Percentiles rank a stretch among this genome's conserved stretches.
These are phyloP conservation scores for Troglohyphantes excavatus DNA, from an alignment of 2,888 invertebrate species.

Conservation along the genomic window DNA sequence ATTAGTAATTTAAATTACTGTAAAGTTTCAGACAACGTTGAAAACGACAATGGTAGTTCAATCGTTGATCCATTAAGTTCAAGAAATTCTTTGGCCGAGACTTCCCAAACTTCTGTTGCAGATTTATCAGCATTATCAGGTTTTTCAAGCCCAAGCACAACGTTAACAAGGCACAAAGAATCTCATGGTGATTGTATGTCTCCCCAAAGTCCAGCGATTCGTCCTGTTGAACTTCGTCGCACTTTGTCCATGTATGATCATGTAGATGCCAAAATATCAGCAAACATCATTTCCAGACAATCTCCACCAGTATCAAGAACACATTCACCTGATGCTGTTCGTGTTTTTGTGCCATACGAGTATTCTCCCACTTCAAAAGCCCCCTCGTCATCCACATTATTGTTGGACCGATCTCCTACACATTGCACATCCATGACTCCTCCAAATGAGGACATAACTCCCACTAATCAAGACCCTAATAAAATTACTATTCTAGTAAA, in stretches of 20 bases:
- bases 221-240: slow-evolving; percentile 76
- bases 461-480: slow-evolving; percentile 85
- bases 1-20: slow-evolving; percentile 50
- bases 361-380: slow-evolving; percentile 71
- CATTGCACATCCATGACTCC: slow-evolving; percentile 74
- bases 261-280: slow-evolving; percentile 78
- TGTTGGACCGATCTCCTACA: slow-evolving; percentile 68
- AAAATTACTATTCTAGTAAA: slow-evolving; percentile 88
- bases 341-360: slow-evolving; percentile 90
- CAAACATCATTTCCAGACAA: slow-evolving; percentile 77
- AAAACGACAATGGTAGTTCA: slow-evolving; percentile 81
- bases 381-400: slow-evolving; percentile 70
- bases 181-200: slow-evolving; percentile 69
- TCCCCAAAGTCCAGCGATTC: slow-evolving; percentile 60
- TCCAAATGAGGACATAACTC: slow-evolving; percentile 77
- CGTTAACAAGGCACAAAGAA: slow-evolving; percentile 79
- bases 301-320: slow-evolving; percentile 88
- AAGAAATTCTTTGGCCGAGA: slow-evolving; percentile 90
- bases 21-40: slow-evolving; percentile 86
- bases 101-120: slow-evolving; percentile 91
- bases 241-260: slow-evolving; percentile 80
- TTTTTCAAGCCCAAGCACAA: slow-evolving; percentile 81
- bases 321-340: slow-evolving; percentile 89
- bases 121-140: slow-evolving; percentile 88
- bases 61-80: slow-evolving; percentile 85